Percentiles rank a stretch among this genome's conserved stretches.
These are phyloP conservation scores for Cepaea hortensis DNA, from an alignment of 2,888 invertebrate species.

Conservation along the genomic window DNA sequence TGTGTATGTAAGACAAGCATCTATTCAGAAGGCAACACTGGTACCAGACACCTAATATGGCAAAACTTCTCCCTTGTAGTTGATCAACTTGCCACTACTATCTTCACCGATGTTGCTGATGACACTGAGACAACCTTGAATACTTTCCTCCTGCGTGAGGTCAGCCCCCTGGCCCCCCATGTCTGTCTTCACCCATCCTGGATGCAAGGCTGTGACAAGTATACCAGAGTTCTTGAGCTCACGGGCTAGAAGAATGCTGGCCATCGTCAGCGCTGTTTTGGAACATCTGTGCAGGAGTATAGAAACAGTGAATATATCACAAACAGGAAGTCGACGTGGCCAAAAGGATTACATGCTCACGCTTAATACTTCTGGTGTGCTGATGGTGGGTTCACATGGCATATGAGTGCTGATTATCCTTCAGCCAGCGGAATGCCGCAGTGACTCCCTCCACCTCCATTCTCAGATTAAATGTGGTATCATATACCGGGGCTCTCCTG, in stretches of 20 bases:
- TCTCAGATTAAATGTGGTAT: too few species aligned
- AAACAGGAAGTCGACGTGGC: too few species aligned
- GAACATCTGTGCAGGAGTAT: conserved; percentile 37
- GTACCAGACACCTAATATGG: conserved; percentile 28
- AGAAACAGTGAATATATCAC: too few species aligned
- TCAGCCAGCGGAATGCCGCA: too few species aligned
- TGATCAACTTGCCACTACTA: conserved; percentile 31
- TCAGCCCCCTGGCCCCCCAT: conserved; percentile 50
- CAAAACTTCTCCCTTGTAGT: conserved; percentile 33
- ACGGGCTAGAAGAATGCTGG: conserved; percentile 47
- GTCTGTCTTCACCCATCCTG: conserved; percentile 52
- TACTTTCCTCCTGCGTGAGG: conserved; percentile 35
- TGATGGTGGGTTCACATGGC: too few species aligned
- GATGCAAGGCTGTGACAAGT: conserved; percentile 46
- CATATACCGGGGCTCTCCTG: too few species aligned
- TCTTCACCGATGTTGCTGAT: conserved; percentile 17
- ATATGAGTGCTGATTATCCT: too few species aligned
- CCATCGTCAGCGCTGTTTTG: conserved; percentile 53
- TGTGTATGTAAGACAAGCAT: too few species aligned
- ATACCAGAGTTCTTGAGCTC: conserved; percentile 49
- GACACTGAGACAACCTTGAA: conserved; percentile 30
- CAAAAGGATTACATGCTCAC: too few species aligned
- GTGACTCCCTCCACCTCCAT: too few species aligned
- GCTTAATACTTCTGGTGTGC: too few species aligned
- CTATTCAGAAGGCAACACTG: not conserved